Evolutionary conservation across 1,140 invertebrate genomes (phyloP), one percentile per base, ranked within the genome.

Genomic region (Condylostylus longicornis): DNA sequence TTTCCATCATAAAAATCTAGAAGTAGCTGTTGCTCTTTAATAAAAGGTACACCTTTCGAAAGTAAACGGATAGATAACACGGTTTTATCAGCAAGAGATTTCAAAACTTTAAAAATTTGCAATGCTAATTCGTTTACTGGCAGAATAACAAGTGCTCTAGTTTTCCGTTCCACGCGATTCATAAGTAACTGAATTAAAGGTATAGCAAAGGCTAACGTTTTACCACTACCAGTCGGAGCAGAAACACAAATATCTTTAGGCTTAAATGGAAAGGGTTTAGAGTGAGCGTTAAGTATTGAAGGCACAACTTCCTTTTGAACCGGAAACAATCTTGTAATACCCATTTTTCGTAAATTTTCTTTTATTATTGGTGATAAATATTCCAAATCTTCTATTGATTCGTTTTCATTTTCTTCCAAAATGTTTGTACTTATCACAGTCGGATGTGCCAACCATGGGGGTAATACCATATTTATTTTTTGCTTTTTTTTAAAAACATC

Each of bases 171-270:
- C 10, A 69, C 54, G 4, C 61, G 54, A 10, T 52, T 44, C 4
- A 61, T 31, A 15, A 54, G 14, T 36, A 54, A 31, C 62, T 97
- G 85, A 32, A 98, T 66, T 33, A 97, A 78, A 10, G 94, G 94
- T 37, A 98, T 62, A 40, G 86, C 85, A 72, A 88, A 98, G 5
- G 89, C 79, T 33, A 98, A 62, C 1, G 94, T 98, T 70, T 98
- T 98, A 8, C 94, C 94, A 71, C 89, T 95, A 9, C 94, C 95
- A 12, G 95, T 98, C 15, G 93, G 90, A 28, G 93, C 89, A 17
- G 89, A 94, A 23, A 98, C 82, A 67, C 93, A 97, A n/a, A 95
- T 69, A 61, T 98, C 94, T 44, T 75, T 69, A 1, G 82, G 79
- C 59, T 81, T 73, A 43, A 74, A 70, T 2, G 66, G 58, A 40